phyloP scores from a whole-genome alignment of 2,797 vertebrate genomes.

The Avahi laniger region DNA sequence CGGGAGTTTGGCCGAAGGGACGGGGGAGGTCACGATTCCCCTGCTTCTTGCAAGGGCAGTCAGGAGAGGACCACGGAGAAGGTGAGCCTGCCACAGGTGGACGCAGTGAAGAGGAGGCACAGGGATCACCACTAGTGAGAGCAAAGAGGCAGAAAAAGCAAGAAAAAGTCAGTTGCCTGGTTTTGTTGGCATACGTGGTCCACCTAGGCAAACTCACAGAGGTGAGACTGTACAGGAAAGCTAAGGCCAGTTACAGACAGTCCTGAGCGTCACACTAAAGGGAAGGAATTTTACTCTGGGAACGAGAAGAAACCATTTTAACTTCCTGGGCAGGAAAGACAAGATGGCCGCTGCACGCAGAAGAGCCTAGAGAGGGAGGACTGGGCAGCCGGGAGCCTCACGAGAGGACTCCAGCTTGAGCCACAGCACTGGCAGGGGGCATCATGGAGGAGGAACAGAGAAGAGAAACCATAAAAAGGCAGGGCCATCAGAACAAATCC shows the following conservation, averaged over 20 bases:
- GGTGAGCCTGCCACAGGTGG: slow-evolving; percentile 55
- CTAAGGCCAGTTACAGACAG: background rate
- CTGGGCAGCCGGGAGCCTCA: slow-evolving; percentile 55
- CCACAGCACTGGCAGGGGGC: slow-evolving; percentile 5
- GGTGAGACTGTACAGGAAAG: background rate
- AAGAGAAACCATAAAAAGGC: background rate
- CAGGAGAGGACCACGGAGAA: background rate
- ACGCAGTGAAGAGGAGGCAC: background rate
- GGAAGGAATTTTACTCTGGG: slow-evolving; percentile 18
- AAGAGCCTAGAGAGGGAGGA: slow-evolving; percentile 60
- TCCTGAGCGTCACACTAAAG: background rate
- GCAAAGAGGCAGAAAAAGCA: background rate
- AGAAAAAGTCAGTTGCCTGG: slow-evolving; percentile 8
- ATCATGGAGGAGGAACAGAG: background rate
- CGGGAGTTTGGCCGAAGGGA: background rate
- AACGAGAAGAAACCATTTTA: slow-evolving; percentile 73
- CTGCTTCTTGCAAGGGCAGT: background rate
- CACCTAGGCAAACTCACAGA: background rate
- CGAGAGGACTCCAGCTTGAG: slow-evolving; percentile 34
- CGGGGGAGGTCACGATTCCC: background rate
- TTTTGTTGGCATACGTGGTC: background rate
- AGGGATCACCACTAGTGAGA: background rate
- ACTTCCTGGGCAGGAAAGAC: slow-evolving; percentile 61
- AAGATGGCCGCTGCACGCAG: slow-evolving; percentile 74
- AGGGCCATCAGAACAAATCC: background rate